These are phyloP conservation scores for Nycticorax nycticorax DNA, from an alignment of 2,113 vertebrate species.

Conservation along the genomic window DNA sequence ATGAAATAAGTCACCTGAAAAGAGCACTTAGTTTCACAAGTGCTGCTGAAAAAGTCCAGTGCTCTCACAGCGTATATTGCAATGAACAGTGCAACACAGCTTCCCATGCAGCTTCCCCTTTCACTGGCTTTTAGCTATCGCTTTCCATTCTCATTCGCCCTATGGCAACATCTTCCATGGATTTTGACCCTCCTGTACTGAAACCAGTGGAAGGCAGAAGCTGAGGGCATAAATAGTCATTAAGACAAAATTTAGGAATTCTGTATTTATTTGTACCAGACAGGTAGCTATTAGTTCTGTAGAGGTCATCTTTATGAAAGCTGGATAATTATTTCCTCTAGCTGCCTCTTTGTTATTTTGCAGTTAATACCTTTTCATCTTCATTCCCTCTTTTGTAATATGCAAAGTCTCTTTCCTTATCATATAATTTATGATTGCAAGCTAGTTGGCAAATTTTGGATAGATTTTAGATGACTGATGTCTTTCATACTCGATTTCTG, in stretches of 20 bases:
- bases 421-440: background rate
- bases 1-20: constrained; percentile 16
- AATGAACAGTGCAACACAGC: background rate
- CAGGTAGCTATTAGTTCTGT: background rate
- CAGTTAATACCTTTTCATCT: background rate
- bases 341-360: background rate
- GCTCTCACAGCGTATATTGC: background rate
- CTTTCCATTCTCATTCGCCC: background rate
- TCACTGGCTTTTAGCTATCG: background rate
- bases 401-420: background rate
- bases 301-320: background rate
- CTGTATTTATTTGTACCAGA: background rate
- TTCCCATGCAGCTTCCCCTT: background rate
- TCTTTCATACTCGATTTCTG: background rate
- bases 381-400: background rate
- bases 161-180: background rate
- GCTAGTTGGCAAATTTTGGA: background rate
- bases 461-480: background rate
- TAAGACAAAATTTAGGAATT: background rate
- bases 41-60: background rate
- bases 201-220: background rate
- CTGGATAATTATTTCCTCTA: background rate
- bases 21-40: background rate
- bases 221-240: background rate
- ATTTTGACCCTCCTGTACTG: background rate